Percentiles rank a stretch among this genome's conserved stretches.
phyloP scores from a whole-genome alignment of 2,113 vertebrate genomes.

The Platycercus adscitus region DNA sequence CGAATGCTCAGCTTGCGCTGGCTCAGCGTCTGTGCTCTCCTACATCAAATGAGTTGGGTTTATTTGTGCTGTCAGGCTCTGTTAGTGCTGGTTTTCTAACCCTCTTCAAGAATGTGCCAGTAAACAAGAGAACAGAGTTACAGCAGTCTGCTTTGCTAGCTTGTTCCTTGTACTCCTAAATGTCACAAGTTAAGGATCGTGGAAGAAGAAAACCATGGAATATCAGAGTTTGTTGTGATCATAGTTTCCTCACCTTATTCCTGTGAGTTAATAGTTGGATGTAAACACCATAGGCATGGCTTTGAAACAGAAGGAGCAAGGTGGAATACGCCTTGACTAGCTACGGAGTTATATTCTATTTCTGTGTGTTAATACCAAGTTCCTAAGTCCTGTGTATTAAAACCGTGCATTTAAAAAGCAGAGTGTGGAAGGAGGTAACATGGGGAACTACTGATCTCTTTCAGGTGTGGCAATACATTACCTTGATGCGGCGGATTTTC shows the following conservation, averaged over 20 bases:
- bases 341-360: too few species aligned
- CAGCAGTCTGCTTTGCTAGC: not conserved
- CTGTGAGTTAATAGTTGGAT: not conserved
- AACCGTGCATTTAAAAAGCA: not conserved
- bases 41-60: fast-evolving
- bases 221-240: not conserved
- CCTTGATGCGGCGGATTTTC: slow-evolving; percentile 96
- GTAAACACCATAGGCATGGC: too few species aligned
- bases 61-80: not conserved
- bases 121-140: not conserved
- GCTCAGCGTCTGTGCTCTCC: not conserved
- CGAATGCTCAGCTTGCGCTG: not conserved
- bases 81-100: not conserved
- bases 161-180: not conserved
- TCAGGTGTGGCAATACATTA: slow-evolving; percentile 99
- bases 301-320: not conserved
- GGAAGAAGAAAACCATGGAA: not conserved
- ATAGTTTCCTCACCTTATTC: not conserved
- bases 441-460: not conserved
- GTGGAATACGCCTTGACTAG: not conserved
- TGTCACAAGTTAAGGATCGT: not conserved
- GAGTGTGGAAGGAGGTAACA: not conserved
- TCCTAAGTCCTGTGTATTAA: not conserved
- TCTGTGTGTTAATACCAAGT: not conserved
- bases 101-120: not conserved